phyloP scores from a whole-genome alignment of 2,113 vertebrate species.

The Mola mola region DNA sequence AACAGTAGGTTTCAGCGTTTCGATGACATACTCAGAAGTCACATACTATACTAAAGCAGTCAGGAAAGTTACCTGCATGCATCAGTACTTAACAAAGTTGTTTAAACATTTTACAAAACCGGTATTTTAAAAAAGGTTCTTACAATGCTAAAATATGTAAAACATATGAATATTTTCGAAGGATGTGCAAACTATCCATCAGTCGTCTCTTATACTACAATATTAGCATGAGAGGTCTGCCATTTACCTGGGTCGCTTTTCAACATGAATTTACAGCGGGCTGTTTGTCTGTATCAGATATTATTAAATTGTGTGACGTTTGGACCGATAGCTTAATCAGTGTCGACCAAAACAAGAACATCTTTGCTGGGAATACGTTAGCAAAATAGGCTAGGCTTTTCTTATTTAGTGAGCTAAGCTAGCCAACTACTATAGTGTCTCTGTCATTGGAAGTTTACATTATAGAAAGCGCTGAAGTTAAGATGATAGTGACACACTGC shows the following conservation, averaged over 20 bases:
- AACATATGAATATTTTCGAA: too few relatives aligned
- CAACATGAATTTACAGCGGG: too few relatives aligned
- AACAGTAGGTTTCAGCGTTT: background rate
- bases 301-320: too few relatives aligned
- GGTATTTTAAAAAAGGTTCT: background rate
- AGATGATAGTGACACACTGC: background rate
- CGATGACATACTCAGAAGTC: background rate
- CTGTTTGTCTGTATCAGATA: too few relatives aligned
- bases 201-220: background rate
- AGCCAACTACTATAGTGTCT: conserved; percentile 22
- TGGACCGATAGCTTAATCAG: too few relatives aligned
- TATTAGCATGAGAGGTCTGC: conserved; percentile 33
- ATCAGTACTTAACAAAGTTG: background rate
- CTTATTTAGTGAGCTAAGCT: conserved; percentile 39
- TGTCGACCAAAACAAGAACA: background rate
- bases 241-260: conserved; percentile 20
- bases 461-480: background rate
- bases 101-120: background rate
- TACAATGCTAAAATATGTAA: background rate
- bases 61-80: conserved; percentile 2
- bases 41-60: background rate
- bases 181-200: background rate
- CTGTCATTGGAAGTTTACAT: conserved; percentile 27
- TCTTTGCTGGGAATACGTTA: background rate
- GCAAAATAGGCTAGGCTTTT: conserved; percentile 24